Evolutionary conservation across 2,797 vertebrate species (phyloP), one percentile per base, ranked within the genome.

Genomic region (Columba guinea): DNA sequence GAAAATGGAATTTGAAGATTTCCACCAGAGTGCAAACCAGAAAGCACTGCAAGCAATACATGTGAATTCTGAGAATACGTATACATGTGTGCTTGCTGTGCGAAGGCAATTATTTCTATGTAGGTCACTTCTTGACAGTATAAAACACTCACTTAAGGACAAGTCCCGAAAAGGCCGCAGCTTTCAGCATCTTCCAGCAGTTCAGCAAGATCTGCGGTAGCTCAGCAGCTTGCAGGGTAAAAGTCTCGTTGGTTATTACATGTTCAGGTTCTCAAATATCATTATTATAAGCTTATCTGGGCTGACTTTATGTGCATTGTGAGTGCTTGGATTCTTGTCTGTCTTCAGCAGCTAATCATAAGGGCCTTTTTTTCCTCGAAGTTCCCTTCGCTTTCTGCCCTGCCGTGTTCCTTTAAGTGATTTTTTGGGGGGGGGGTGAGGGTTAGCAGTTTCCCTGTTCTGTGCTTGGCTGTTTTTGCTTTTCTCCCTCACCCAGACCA

Each of bases 71-170:
- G 65, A 67, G 53, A 76, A 55, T 22, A 44, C 6, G 2, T 46
- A 51, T 26, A 48, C 3, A 3, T 0, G 1, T 58, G 23, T 53
- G 9, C 59, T 30, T 1, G 1, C 46, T 56, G 39, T 39, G 21
- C 28, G 56, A 73, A 44, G n/a, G 55, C n/a, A 78, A 11, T 62
- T 73, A 51, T 59, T 80, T 76, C 58, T 82, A 18, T 28, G 35
- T 39, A 71, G 49, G 53, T 62, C 26, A 10, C 15, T 60, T 63
- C 51, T 79, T 56, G 18, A 56, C 9, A 27, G 18, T 15, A 77
- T n/a, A 44, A 82, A 89, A 60, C 60, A 18, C 9, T 58, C 23
- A 28, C 13, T 60, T 67, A 35, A 44, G 55, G 51, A 20, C 32
- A 56, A 48, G 35, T 62, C 62, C 49, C 63, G 44, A 63, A 52